phyloP scores from a whole-genome alignment of 2,797 vertebrate genomes.

The Menidia menidia region DNA sequence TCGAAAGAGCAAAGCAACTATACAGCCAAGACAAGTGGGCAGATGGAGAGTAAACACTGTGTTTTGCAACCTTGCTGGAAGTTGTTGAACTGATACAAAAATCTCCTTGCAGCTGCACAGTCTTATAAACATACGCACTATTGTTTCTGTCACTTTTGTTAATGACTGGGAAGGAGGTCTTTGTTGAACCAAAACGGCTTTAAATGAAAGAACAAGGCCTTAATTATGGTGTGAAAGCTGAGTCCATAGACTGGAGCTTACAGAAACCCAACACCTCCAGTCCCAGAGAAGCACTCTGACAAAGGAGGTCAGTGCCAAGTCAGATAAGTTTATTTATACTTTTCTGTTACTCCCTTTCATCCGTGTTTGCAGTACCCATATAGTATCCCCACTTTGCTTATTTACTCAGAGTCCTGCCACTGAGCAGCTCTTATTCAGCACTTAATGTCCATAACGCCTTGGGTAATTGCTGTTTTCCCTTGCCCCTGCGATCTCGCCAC shows the following conservation, averaged over 20 bases:
- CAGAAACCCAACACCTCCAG: conserved; percentile 71
- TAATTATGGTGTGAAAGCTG: conserved; percentile 55
- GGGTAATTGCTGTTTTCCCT: conserved; percentile 81
- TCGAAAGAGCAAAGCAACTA: conserved; percentile 73
- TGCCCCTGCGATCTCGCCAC: conserved; percentile 70
- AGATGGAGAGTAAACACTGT: conserved; percentile 69
- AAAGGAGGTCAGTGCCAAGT: conserved; percentile 71
- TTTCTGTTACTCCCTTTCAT: conserved; percentile 72
- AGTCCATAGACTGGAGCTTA: conserved; percentile 43
- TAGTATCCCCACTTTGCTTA: conserved; percentile 73
- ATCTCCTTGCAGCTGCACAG: conserved; percentile 57
- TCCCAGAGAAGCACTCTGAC: conserved; percentile 64
- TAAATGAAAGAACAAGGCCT: conserved; percentile 32
- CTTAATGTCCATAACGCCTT: conserved; percentile 74
- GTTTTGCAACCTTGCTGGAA: conserved; percentile 68
- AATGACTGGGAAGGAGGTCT: conserved; percentile 49
- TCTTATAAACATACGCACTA: conserved; percentile 49
- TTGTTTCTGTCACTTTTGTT: conserved; percentile 56
- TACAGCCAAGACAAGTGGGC: conserved; percentile 63
- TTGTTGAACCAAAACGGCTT: conserved; percentile 37
- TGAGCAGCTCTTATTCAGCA: conserved; percentile 74
- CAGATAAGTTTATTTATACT: conserved; percentile 75
- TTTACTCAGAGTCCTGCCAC: conserved; percentile 72
- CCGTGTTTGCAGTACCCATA: conserved; percentile 57
- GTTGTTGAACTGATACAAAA: conserved; percentile 58